Evolutionary conservation across 2,113 vertebrate species (phyloP), one percentile per base, ranked within the genome.

Genomic region (Shinisaurus crocodilurus): DNA sequence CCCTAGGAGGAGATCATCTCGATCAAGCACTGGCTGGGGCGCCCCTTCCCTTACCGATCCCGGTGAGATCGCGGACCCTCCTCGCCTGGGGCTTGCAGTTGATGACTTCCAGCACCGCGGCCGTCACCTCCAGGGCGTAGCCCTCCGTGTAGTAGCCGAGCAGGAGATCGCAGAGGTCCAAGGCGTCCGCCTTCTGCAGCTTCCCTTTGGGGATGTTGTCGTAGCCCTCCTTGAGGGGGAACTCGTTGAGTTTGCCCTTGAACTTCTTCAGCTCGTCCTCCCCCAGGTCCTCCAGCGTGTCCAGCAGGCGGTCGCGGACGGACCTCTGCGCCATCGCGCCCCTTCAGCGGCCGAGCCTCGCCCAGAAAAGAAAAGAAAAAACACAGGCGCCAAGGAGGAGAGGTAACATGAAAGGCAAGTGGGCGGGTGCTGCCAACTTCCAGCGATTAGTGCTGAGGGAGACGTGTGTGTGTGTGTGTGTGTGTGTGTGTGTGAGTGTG

Each of bases 111-210:
- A 91, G 40, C n/a, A 88, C 90, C 0, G 3, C 23, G 60, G 82
- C 18, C 50, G 86, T 29, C 43, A 91, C 77, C 54, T 88, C 9
- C 32, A 82, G 25, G 54, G 77, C 86, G 29, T 91, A 75, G 27
- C n/a, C 40, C 12, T 85, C 34, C 1, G 12, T 43, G 80, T 88
- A 91, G 72, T 32, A 69, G 5, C 6, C 1, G 5, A 40, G 1
- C 34, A 91, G 79, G 2, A 88, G 72, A 3, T 88, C 57, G 37
- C 34, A 40, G 5, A 88, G 40, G 63, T 84, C 45, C 3, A 87
- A 6, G 7, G 32, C 1, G 25, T 43, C 60, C 13, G 69, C 57
- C 3, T 43, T 75, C 90, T 91, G 8, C 79, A 91, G 79, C 6
- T 13, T 1, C 27, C 90, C 69, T 18, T 16, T 12, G 37, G 86